Evolutionary conservation across 2,113 vertebrate genomes (phyloP).

Genomic region (Brachyistius frenatus): DNA sequence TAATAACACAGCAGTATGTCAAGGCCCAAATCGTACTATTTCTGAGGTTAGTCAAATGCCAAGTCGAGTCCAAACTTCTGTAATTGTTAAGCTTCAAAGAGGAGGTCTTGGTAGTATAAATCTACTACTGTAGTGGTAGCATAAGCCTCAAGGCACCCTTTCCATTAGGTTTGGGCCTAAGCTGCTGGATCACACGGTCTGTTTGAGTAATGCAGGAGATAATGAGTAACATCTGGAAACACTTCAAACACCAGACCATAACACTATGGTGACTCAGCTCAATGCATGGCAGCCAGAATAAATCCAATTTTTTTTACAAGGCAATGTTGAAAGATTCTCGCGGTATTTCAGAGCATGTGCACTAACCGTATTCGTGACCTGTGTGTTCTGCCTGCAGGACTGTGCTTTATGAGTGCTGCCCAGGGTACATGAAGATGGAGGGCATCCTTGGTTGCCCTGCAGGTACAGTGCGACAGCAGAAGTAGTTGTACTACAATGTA

Average conservation of each 20-base stretch:
- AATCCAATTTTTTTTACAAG: not conserved
- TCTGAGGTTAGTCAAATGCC: slow-evolving; percentile 58
- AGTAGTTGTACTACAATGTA: not conserved
- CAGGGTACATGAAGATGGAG: slow-evolving; percentile 95
- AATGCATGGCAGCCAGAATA: slow-evolving; percentile 32
- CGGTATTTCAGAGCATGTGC: slow-evolving; percentile 14
- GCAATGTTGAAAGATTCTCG: slow-evolving; percentile 10
- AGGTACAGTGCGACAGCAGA: slow-evolving; percentile 82
- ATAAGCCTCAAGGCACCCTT: slow-evolving; percentile 43
- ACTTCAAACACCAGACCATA: slow-evolving; percentile 19
- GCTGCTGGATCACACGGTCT: slow-evolving; percentile 58
- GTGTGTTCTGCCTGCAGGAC: slow-evolving; percentile 81
- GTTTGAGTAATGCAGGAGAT: slow-evolving; percentile 58
- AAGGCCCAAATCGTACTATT: slow-evolving; percentile 30
- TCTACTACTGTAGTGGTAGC: slow-evolving; percentile 58
- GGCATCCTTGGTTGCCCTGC: slow-evolving; percentile 92
- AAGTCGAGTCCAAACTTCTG: slow-evolving; percentile 21
- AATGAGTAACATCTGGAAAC: slow-evolving; percentile 71
- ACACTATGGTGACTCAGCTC: slow-evolving; percentile 48
- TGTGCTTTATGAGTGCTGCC: slow-evolving; percentile 96
- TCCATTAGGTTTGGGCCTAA: slow-evolving; percentile 57
- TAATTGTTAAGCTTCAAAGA: slow-evolving; percentile 64
- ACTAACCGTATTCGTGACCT: slow-evolving; percentile 8
- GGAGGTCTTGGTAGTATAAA: slow-evolving; percentile 41
- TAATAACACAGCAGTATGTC: slow-evolving; percentile 38